Evolutionary conservation across 2,888 invertebrate genomes (phyloP).

Genomic region (Ptilodon capucinus): DNA sequence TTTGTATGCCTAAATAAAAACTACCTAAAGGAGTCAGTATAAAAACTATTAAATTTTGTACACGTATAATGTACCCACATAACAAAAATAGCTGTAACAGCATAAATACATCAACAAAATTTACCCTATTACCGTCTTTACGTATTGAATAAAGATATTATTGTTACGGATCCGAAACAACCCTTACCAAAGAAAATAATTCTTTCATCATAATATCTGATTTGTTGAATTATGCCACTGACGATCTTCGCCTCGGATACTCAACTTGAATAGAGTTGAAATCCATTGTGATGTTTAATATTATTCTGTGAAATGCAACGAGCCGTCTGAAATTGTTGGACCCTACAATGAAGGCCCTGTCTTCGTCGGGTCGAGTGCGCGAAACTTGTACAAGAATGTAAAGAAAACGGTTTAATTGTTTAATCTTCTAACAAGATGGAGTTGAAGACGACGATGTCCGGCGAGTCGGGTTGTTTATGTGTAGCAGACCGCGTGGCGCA

Average conservation of each 20-base stretch:
- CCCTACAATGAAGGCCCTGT: constrained; percentile 75
- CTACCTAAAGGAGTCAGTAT: no score
- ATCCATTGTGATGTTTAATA: constrained; percentile 81
- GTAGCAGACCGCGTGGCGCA: constrained; percentile 24
- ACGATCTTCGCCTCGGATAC: constrained; percentile 72
- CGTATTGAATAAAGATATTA: constrained; percentile 38
- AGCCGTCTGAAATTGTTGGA: constrained; percentile 77
- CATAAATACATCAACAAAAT: constrained; percentile 29
- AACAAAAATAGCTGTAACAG: constrained; percentile 21
- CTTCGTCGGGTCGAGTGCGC: constrained; percentile 73
- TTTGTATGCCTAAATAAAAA: no score
- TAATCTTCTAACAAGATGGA: constrained; percentile 63
- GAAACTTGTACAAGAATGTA: constrained; percentile 72
- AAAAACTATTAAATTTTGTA: no score
- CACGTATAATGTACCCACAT: no score
- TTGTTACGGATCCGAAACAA: constrained; percentile 50
- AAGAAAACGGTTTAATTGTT: constrained; percentile 65
- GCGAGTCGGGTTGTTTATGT: constrained; percentile 58
- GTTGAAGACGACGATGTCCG: constrained; percentile 55
- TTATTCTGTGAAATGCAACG: constrained; percentile 76
- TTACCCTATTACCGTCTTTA: constrained; percentile 31
- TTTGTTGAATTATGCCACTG: constrained; percentile 71
- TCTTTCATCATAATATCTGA: constrained; percentile 61
- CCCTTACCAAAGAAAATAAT: constrained; percentile 54
- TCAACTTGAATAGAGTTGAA: constrained; percentile 79